Percentiles rank a stretch among this genome's conserved stretches.
Conservation (phyloP, 1,140 invertebrate genomes). For the Scaptomyza hsui region DNA sequence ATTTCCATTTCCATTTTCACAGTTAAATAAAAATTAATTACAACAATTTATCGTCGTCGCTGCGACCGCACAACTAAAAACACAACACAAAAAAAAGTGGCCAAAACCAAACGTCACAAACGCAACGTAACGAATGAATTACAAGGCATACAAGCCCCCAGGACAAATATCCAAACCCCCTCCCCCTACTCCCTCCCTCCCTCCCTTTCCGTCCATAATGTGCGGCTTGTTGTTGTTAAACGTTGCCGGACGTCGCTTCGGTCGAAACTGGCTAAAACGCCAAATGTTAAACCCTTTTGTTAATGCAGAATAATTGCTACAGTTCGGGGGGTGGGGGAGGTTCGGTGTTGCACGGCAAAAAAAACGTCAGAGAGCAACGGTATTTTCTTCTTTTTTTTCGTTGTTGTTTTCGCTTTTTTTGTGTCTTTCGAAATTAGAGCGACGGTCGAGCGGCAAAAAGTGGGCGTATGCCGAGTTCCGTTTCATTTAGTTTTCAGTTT, state of each 20-base stretch:
- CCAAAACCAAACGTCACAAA: slow-evolving; percentile 27
- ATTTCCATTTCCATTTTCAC: slow-evolving; percentile 78
- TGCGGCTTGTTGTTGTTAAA: slow-evolving; percentile 66
- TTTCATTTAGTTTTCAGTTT: slow-evolving; percentile 83
- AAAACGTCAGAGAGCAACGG: slow-evolving; percentile 38
- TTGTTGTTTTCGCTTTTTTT: slow-evolving; percentile 23
- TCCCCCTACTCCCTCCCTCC: background rate
- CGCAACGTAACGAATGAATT: slow-evolving; percentile 70
- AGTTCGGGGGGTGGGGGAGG: slow-evolving; percentile 65
- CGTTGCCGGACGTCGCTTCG: slow-evolving; percentile 54
- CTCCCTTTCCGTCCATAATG: slow-evolving; percentile 43
- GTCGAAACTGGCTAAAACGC: slow-evolving; percentile 68
- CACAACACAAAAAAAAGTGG: slow-evolving; percentile 5
- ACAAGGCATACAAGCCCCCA: slow-evolving; percentile 71
- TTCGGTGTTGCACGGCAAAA: slow-evolving; percentile 18
- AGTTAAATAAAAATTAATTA: slow-evolving; percentile 83
- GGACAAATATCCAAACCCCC: slow-evolving; percentile 56
- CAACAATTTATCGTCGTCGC: slow-evolving; percentile 78
- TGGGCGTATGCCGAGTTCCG: slow-evolving; percentile 75
- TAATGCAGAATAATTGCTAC: slow-evolving; percentile 81
- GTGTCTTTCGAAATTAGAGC: slow-evolving; percentile 71
- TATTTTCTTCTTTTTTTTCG: slow-evolving; percentile 28
- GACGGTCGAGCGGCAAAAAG: slow-evolving; percentile 51
- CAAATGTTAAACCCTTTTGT: slow-evolving; percentile 82
- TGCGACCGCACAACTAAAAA: slow-evolving; percentile 46